These are phyloP conservation scores for Hylia prasina DNA, from an alignment of 2,113 vertebrate species.

Conservation along the genomic window DNA sequence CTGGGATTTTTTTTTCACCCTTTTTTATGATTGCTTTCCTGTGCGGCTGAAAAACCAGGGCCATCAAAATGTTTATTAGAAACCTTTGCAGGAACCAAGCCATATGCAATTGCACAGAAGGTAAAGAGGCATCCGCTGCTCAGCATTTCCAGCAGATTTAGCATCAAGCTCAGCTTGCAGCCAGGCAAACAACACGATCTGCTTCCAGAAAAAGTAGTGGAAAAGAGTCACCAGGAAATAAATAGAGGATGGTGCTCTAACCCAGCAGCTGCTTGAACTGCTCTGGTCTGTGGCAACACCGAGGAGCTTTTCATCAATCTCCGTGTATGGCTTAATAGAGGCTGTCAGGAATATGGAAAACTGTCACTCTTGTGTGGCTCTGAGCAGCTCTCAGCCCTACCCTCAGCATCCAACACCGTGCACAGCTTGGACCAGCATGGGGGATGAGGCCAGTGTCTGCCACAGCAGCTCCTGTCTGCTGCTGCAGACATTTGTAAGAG, in stretches of 20 bases:
- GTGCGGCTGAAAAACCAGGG: not conserved
- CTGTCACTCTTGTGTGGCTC: not conserved
- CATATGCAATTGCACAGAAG: not conserved
- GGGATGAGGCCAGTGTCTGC: not conserved
- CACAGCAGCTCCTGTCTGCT: not conserved
- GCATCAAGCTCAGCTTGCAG: not conserved
- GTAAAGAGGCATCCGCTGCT: not conserved
- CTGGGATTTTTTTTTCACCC: not conserved
- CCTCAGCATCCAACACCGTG: not conserved
- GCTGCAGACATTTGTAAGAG: not conserved
- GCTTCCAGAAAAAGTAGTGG: not conserved
- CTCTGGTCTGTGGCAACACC: not conserved
- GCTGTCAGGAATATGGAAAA: not conserved
- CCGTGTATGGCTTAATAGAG: not conserved
- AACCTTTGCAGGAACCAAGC: not conserved
- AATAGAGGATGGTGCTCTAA: not conserved
- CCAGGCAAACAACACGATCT: not conserved
- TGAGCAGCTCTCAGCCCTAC: not conserved
- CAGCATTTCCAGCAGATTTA: not conserved
- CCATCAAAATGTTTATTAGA: not conserved
- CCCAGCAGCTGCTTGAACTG: not conserved
- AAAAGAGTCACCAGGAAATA: not conserved
- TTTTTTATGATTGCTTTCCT: not conserved
- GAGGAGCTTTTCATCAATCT: not conserved
- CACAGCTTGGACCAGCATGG: not conserved